These are phyloP conservation scores for Paracentrotus lividus DNA, from an alignment of 53 echinoderm and acorn worm species.

Conservation along the genomic window DNA sequence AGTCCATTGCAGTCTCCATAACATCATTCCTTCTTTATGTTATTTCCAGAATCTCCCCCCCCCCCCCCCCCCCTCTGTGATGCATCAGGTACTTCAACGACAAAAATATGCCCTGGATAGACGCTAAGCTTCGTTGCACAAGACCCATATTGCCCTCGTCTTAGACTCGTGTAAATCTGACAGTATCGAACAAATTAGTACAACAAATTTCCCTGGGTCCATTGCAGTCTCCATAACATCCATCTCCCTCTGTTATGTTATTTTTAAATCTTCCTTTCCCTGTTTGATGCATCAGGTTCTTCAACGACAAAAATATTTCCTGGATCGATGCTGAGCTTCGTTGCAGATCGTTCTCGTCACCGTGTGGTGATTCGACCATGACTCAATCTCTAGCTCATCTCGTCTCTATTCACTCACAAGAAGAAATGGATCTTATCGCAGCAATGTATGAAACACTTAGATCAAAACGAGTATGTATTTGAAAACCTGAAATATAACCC, in stretches of 20 bases:
- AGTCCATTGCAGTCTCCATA: too few relatives aligned
- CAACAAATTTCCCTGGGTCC: too few relatives aligned
- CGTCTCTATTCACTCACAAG: constrained; percentile 20
- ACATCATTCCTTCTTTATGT: too few relatives aligned
- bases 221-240: neutral
- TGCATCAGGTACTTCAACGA: too few relatives aligned
- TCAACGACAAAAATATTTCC: neutral
- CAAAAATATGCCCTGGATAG: too few relatives aligned
- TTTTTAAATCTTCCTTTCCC: neutral
- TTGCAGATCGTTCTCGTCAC: constrained; percentile 25
- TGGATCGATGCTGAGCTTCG: constrained; percentile 28
- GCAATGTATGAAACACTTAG: constrained; percentile 26
- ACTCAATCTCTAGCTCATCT: neutral
- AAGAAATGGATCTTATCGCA: neutral
- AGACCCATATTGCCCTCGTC: too few relatives aligned
- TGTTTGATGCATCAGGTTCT: neutral
- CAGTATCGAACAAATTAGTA: too few relatives aligned
- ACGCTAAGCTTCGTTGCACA: too few relatives aligned
- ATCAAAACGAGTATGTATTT: constrained; percentile 25
- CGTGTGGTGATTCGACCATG: neutral
- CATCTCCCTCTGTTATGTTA: neutral
- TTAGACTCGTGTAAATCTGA: too few relatives aligned
- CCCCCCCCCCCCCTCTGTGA: too few relatives aligned
- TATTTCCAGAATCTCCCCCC: too few relatives aligned
- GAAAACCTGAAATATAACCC: too few relatives aligned